phyloP scores from a whole-genome alignment of 2,888 invertebrate species.

The Apocheima hispidaria region DNA sequence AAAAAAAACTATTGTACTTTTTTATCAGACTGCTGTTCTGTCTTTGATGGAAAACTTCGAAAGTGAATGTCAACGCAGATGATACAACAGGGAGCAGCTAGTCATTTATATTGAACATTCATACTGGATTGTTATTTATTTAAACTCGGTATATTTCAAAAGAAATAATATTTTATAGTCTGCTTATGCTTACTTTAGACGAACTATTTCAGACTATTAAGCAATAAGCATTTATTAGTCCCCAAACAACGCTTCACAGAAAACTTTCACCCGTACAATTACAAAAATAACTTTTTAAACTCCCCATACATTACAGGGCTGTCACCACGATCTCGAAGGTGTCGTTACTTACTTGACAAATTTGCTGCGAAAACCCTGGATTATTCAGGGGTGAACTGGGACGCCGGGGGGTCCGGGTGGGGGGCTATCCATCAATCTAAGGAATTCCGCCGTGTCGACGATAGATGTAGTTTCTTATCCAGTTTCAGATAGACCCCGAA shows the following conservation, averaged over 20 bases:
- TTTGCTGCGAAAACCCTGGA: slow-evolving; percentile 63
- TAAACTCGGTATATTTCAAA: not conserved
- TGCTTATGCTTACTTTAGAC: not conserved
- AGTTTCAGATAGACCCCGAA: slow-evolving; percentile 37
- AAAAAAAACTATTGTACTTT: not conserved
- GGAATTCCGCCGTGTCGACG: slow-evolving; percentile 54
- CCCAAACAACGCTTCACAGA: slow-evolving; percentile 22
- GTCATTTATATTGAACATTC: too few relatives aligned
- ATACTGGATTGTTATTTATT: too few relatives aligned
- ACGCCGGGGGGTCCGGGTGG: slow-evolving; percentile 30
- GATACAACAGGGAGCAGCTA: too few relatives aligned
- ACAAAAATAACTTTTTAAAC: slow-evolving; percentile 40
- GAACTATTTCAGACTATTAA: not conserved
- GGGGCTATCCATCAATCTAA: slow-evolving; percentile 67
- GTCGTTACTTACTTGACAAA: slow-evolving; percentile 69
- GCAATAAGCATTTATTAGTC: slow-evolving; percentile 3
- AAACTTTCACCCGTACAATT: slow-evolving; percentile 31
- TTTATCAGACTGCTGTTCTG: too few relatives aligned
- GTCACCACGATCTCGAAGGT: slow-evolving; percentile 56
- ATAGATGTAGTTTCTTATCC: slow-evolving; percentile 56
- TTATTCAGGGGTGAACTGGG: slow-evolving; percentile 52
- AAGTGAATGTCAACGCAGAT: too few relatives aligned
- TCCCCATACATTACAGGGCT: slow-evolving; percentile 40
- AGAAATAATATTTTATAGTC: not conserved
- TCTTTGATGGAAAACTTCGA: too few relatives aligned